These are phyloP conservation scores for Bhutanitis thaidina DNA, from an alignment of 2,888 invertebrate species.

Conservation along the genomic window DNA sequence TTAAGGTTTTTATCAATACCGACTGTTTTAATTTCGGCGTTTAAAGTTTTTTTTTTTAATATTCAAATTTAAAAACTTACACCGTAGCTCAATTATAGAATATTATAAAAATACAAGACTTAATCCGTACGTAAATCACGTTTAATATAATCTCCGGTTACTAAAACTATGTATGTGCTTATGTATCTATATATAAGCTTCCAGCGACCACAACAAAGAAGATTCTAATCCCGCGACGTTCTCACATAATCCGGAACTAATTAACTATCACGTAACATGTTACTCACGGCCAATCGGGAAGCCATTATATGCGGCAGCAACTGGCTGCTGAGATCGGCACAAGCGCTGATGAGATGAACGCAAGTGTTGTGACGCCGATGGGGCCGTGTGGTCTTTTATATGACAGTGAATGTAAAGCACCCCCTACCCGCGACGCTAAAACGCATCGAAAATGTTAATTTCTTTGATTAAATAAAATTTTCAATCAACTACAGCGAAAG, in stretches of 20 bases:
- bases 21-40: no score
- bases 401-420: constrained; percentile 60
- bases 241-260: constrained; percentile 15
- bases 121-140: no score
- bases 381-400: constrained; percentile 58
- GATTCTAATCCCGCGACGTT: neutral
- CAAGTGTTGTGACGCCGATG: constrained; percentile 70
- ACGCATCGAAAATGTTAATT: constrained; percentile 36
- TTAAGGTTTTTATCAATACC: no score
- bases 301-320: constrained; percentile 48
- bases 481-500: neutral
- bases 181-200: neutral
- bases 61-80: no score
- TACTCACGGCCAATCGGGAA: constrained; percentile 66
- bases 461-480: constrained; percentile 28
- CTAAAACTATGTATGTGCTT: neutral
- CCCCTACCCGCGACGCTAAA: constrained; percentile 51
- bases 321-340: constrained; percentile 33
- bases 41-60: no score
- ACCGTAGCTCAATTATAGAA: no score
- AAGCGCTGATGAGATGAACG: constrained; percentile 75
- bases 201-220: neutral
- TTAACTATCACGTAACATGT: constrained; percentile 19
- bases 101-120: no score
- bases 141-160: no score